Percentiles rank a stretch among this genome's conserved stretches.
phyloP scores from a whole-genome alignment of 2,797 vertebrate species.

The Anas flavirostris region DNA sequence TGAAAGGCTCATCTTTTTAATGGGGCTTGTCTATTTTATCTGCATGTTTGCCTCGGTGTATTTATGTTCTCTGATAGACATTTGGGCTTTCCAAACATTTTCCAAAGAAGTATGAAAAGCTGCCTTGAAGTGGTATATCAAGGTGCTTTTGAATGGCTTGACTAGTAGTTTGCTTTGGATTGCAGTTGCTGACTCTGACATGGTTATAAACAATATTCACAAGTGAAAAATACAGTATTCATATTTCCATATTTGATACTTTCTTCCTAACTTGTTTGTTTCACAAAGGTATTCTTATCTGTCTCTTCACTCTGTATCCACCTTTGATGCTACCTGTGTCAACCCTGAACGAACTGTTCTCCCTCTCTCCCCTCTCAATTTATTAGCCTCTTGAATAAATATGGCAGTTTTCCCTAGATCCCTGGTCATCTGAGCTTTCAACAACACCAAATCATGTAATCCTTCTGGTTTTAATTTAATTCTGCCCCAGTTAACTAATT shows the following conservation, averaged over 20 bases:
- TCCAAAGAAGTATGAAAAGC: background rate
- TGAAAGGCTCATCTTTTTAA: background rate
- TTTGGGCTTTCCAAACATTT: background rate
- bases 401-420: background rate
- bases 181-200: background rate
- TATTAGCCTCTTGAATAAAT: conserved; percentile 27
- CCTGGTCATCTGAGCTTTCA: conserved; percentile 26
- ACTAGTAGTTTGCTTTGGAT: background rate
- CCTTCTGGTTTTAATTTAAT: conserved; percentile 47
- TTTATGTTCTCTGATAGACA: background rate
- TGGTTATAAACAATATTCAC: background rate
- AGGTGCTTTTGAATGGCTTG: background rate
- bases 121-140: background rate
- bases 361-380: background rate
- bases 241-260: background rate
- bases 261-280: background rate
- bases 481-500: conserved; percentile 46
- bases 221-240: background rate
- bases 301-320: background rate
- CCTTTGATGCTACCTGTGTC: background rate
- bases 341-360: background rate
- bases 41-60: background rate
- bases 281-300: background rate
- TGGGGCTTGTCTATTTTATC: background rate
- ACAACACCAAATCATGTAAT: conserved; percentile 33